These are phyloP conservation scores for Enteromius argenteus DNA, from an alignment of 2,797 vertebrate genomes.

Conservation along the genomic window DNA sequence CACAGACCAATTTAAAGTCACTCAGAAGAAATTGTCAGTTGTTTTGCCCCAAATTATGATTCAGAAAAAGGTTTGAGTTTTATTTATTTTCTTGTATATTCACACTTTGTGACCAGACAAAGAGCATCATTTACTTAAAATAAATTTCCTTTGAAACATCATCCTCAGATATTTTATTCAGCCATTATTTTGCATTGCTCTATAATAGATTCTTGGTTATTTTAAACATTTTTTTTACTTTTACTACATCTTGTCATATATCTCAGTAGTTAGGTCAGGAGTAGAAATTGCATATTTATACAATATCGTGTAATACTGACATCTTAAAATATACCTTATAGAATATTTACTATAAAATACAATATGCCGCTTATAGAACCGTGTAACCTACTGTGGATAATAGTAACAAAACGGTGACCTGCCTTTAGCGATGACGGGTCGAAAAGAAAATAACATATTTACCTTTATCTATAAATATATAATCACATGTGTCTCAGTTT, in stretches of 20 bases:
- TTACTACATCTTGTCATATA: neutral
- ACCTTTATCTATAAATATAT: constrained; percentile 25
- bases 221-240: neutral
- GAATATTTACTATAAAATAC: constrained; percentile 48
- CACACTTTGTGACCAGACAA: constrained; percentile 53
- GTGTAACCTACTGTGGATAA: constrained; percentile 14
- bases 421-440: neutral
- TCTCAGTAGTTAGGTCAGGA: constrained; percentile 17
- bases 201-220: constrained; percentile 13
- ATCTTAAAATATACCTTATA: constrained; percentile 56
- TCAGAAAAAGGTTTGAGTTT: constrained; percentile 29
- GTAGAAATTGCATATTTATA: constrained; percentile 39
- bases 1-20: neutral
- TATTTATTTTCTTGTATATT: constrained; percentile 55
- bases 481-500: neutral
- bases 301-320: constrained; percentile 33
- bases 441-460: neutral
- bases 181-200: constrained; percentile 8
- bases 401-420: constrained; percentile 6
- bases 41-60: constrained; percentile 17
- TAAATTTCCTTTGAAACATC: constrained; percentile 67
- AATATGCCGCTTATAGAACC: constrained; percentile 26
- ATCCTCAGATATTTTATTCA: constrained; percentile 19
- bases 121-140: constrained; percentile 68
- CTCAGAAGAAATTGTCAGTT: neutral